Base-by-base conservation (phyloP, 1,140 invertebrate species). In the Caenorhabditis latens region DNA sequence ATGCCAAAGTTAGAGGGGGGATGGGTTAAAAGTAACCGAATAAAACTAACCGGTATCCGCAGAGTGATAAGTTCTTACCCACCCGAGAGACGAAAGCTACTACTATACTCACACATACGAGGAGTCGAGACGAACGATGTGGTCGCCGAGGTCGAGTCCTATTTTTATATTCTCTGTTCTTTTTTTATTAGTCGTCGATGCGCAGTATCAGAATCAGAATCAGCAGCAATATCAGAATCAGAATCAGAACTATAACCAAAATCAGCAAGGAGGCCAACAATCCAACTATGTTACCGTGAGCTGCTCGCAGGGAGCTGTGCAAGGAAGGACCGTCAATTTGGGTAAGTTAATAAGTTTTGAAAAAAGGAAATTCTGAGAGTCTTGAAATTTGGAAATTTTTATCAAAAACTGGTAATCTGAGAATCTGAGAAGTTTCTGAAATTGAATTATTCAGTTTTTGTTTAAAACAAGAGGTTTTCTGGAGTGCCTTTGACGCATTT, bases 251-350 rank as follows among this genome's bases (percentile, higher is more conserved):
- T 19, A 24, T n/a, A 71, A 79, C n/a, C 65, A 71, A 24, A 63
- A 63, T 63, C 65, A 71, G 42, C 40, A 71, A 32, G 32, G 32
- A 32, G 32, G 32, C 5, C 65, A 71, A 16, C 13, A 71, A 16
- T 14, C 21, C 2, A 71, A 71, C 9, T 79, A 79, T 50, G 86
- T 87, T n/a, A 63, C 86, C 2, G 86, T 87, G 0, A 55, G 75
- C 57, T 83, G 75, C 13, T 67, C 86, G 4, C 86, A 87, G n/a
- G 86, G 86, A 48, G 21, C 83, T 14, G 82, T 87, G 11, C 86
- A 87, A 71, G 86, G 86, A 67, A 84, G 57, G 46, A 19, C 42
- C 0, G 61, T 87, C 1, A 53, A 87, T 71, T 87, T 83, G 13
- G 86, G 86, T 87, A 55, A 43, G 85, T 79, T 50, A 13, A 53